Evolutionary conservation across 2,797 vertebrate species (phyloP).

Genomic region (Danio choprae): DNA sequence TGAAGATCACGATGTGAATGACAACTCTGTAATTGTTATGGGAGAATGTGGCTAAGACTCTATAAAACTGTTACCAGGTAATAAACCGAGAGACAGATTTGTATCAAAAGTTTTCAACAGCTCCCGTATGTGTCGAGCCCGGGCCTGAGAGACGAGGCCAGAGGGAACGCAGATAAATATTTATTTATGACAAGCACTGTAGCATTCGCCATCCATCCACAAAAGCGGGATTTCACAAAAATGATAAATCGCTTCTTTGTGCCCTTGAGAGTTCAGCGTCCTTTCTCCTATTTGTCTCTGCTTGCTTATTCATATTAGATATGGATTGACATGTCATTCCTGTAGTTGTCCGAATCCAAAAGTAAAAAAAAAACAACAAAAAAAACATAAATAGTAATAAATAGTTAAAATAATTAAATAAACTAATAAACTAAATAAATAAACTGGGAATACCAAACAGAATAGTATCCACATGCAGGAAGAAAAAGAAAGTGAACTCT

Average conservation of each 20-base stretch:
- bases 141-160: slow-evolving; percentile 23
- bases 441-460: background rate
- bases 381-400: too few species aligned
- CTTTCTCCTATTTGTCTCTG: slow-evolving; percentile 11
- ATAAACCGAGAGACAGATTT: slow-evolving; percentile 53
- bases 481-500: background rate
- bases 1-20: slow-evolving; percentile 46
- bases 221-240: slow-evolving; percentile 24
- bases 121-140: slow-evolving; percentile 25
- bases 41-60: slow-evolving; percentile 39
- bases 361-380: background rate
- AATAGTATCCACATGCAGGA: background rate
- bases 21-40: slow-evolving; percentile 52
- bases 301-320: slow-evolving; percentile 37
- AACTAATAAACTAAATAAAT: background rate
- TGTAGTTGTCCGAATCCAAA: background rate
- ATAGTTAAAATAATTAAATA: too few species aligned
- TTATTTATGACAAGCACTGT: slow-evolving; percentile 47
- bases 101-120: slow-evolving; percentile 55
- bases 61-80: slow-evolving; percentile 35
- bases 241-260: slow-evolving; percentile 23
- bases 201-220: slow-evolving; percentile 35
- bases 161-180: slow-evolving; percentile 28
- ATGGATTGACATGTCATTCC: slow-evolving; percentile 16
- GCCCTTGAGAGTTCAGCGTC: slow-evolving; percentile 32